These are phyloP conservation scores for Eupsittula cactorum DNA, from an alignment of 2,113 vertebrate genomes.

Conservation along the genomic window DNA sequence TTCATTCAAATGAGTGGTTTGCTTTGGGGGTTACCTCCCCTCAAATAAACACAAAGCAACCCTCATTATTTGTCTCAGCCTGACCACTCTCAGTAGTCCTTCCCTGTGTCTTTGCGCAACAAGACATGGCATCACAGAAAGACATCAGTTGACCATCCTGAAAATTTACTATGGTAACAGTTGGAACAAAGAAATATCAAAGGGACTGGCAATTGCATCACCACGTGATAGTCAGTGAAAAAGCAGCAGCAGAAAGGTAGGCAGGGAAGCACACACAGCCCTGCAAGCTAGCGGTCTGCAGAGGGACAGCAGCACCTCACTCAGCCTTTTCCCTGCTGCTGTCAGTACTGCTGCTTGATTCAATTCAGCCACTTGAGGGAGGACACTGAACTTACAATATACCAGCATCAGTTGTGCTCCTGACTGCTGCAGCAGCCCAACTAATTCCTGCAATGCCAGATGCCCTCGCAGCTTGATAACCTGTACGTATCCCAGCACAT, in stretches of 20 bases:
- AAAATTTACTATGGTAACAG: background rate
- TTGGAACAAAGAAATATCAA: background rate
- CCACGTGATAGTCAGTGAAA: fast-evolving
- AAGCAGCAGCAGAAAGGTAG: background rate
- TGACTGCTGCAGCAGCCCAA: background rate
- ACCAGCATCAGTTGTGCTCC: background rate
- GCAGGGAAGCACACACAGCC: background rate
- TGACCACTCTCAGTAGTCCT: background rate
- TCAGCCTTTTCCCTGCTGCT: background rate
- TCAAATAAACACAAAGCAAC: background rate
- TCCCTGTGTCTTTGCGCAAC: background rate
- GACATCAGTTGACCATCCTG: fast-evolving
- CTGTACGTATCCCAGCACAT: fast-evolving
- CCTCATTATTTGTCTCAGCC: background rate
- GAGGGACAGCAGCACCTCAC: background rate
- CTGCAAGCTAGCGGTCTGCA: background rate
- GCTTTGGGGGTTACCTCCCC: background rate
- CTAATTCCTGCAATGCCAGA: background rate
- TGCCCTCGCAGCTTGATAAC: background rate
- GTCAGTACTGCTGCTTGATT: background rate
- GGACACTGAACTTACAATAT: background rate
- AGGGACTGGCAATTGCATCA: background rate
- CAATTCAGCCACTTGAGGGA: background rate
- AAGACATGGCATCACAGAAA: background rate
- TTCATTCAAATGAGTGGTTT: background rate